Percentiles rank a stretch among this genome's conserved stretches.
Evolutionary conservation across 2,888 invertebrate species (phyloP).

Genomic region (Drosophila mimetica): DNA sequence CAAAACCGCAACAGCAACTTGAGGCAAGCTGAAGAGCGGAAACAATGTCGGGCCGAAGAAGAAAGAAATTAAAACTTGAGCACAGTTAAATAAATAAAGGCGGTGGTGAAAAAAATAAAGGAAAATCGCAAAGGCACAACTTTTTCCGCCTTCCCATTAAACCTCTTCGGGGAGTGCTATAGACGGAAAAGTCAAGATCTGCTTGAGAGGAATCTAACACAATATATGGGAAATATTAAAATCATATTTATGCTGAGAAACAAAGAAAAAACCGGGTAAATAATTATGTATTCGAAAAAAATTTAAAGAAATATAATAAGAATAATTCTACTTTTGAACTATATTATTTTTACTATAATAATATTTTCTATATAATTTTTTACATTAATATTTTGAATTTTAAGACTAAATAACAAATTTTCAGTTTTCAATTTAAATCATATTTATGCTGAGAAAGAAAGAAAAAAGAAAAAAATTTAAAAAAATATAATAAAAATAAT

Average conservation of each 20-base stretch:
- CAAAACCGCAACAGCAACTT: slow-evolving; percentile 65
- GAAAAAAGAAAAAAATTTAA: too few species aligned
- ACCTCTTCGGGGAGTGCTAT: slow-evolving; percentile 1
- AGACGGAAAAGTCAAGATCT: slow-evolving; percentile 4
- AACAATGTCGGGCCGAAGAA: slow-evolving; percentile 63
- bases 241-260: too few species aligned
- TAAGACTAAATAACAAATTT: too few species aligned
- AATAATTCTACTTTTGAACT: too few species aligned
- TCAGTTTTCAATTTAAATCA: too few species aligned
- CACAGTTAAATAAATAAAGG: slow-evolving; percentile 65
- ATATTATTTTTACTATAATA: too few species aligned
- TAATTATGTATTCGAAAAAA: too few species aligned
- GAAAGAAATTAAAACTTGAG: slow-evolving; percentile 73
- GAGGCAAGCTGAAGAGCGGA: slow-evolving; percentile 61
- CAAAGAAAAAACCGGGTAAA: too few species aligned
- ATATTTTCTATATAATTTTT: not conserved
- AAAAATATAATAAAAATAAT: too few species aligned
- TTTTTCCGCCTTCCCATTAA: slow-evolving; percentile 15
- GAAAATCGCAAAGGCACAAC: slow-evolving; percentile 20
- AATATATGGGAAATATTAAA: not conserved
- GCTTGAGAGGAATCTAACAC: not conserved
- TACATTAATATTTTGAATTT: too few species aligned
- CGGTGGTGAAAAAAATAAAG: slow-evolving; percentile 3
- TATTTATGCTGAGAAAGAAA: too few species aligned
- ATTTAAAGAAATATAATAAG: too few species aligned